Base-by-base conservation (phyloP, 2,797 vertebrate species). In the Acipenser oxyrinchus region DNA sequence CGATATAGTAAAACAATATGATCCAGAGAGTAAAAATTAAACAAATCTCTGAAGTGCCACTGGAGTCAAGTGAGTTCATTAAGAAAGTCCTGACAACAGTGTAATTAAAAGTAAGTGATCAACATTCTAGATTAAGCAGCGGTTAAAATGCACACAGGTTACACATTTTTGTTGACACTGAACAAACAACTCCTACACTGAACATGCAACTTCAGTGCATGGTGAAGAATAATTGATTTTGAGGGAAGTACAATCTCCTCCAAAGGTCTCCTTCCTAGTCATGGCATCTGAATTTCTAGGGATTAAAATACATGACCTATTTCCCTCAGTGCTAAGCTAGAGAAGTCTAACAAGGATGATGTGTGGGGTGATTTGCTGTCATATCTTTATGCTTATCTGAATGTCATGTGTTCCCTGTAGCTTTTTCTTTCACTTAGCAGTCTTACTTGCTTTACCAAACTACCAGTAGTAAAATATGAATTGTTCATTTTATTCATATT, bases 241-340 rank as follows among this genome's bases (percentile, higher is more conserved):
- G 4, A 37, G 37, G 37, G 4, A 37, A 37, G 5, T 37, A 37
- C 37, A 37, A 37, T 37, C 37, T 58, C 55, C 15, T n/a, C 55
- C 55, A n/a, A 1, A 63, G n/a, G 62, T 49, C 7, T 48, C 6
- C 6, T 8, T 63, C 62, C 48, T 63, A 8, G 62, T 49, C 48
- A 12, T 63, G 62, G 49, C 48, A 63, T 62, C 60, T 49, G 62
- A 48, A 63, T 63, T 63, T 63, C 62, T 48, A 63, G 62, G 48
- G 48, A 63, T 63, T 63, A 49, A 63, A 63, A 63, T 6, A 49
- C 62, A 49, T 49, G 48, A 63, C 62, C 62, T 63, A 63, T 63
- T 23, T 63, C 62, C 62, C 62, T 63, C 50, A 10, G 6, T 63
- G 11, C 62, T 63, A 11, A 12, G 49, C 62, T n/a, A 63, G 48